These are phyloP conservation scores for Hetaerina americana DNA, from an alignment of 1,140 invertebrate species.

Conservation along the genomic window DNA sequence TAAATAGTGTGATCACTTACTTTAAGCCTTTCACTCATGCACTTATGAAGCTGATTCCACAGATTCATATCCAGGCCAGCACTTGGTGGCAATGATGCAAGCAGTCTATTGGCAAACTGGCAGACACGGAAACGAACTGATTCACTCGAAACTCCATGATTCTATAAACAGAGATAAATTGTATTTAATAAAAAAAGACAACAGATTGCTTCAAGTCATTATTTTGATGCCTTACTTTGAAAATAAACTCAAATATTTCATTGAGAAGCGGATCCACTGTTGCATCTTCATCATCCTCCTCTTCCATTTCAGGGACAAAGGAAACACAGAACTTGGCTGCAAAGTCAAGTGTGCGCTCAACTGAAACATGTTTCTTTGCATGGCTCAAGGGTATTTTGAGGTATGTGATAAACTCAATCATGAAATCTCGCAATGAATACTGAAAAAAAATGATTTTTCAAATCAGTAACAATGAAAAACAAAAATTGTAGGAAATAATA, in stretches of 20 bases:
- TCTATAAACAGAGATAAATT: constrained; percentile 22
- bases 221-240: too few species aligned
- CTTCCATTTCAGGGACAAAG: constrained; percentile 16
- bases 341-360: constrained; percentile 48
- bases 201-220: too few species aligned
- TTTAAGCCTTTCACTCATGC: constrained; percentile 51
- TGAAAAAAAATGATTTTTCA: constrained; percentile 23
- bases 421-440: constrained; percentile 21
- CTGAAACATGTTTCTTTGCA: constrained; percentile 46
- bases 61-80: constrained; percentile 62
- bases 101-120: constrained; percentile 56
- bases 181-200: constrained; percentile 4
- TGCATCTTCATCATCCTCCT: constrained; percentile 29
- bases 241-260: constrained; percentile 39
- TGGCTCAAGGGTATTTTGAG: constrained; percentile 31
- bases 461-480: too few species aligned
- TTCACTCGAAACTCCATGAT: constrained; percentile 42
- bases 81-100: constrained; percentile 58
- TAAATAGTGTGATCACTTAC: too few species aligned
- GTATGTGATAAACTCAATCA: constrained; percentile 20
- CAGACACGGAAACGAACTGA: constrained; percentile 58
- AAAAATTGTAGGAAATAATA: too few species aligned
- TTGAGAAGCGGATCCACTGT: background rate
- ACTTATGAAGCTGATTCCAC: constrained; percentile 53
- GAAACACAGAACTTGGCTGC: constrained; percentile 45